A percentile compares a stretch with the other conserved stretches of the same genome.
These are phyloP conservation scores for Scrobipalpa costella DNA, from an alignment of 2,888 invertebrate genomes.

Conservation along the genomic window DNA sequence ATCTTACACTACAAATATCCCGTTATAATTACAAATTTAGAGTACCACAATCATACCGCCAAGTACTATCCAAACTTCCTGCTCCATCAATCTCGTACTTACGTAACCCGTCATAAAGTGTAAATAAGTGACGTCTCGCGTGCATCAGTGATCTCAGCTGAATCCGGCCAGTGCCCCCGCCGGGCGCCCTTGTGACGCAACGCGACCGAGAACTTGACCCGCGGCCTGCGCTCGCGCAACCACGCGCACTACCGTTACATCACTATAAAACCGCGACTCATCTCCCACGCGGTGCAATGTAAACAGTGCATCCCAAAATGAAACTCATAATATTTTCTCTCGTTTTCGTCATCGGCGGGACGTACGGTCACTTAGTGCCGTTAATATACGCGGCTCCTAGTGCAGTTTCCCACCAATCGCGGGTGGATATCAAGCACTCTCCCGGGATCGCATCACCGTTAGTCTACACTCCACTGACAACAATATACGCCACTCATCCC, in stretches of 20 bases:
- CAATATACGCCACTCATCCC: constrained; percentile 44
- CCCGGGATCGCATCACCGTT: constrained; percentile 55
- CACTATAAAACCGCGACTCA: constrained; percentile 64
- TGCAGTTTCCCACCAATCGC: constrained; percentile 80
- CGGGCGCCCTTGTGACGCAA: constrained; percentile 69
- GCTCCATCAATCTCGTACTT: constrained; percentile 17
- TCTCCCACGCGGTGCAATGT: constrained; percentile 45
- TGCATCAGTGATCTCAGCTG: constrained; percentile 36
- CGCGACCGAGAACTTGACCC: constrained; percentile 73
- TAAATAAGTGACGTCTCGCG: constrained; percentile 40
- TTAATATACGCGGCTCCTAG: constrained; percentile 73
- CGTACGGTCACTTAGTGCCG: constrained; percentile 54
- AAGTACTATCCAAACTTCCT: not conserved
- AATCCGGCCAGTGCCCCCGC: constrained; percentile 64
- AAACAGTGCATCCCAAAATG: constrained; percentile 51
- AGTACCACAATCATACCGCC: not conserved
- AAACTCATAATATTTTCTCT: constrained; percentile 46
- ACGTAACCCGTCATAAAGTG: constrained; percentile 27
- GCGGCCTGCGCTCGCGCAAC: constrained; percentile 48
- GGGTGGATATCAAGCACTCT: constrained; percentile 70
- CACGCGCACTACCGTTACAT: constrained; percentile 66
- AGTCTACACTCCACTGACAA: constrained; percentile 54
- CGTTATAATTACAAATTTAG: constrained; percentile 4
- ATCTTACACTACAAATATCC: not conserved
- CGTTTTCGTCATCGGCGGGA: constrained; percentile 39